Evolutionary conservation across 2,888 invertebrate genomes (phyloP), one percentile per base, ranked within the genome.

Genomic region (Macaria notata): DNA sequence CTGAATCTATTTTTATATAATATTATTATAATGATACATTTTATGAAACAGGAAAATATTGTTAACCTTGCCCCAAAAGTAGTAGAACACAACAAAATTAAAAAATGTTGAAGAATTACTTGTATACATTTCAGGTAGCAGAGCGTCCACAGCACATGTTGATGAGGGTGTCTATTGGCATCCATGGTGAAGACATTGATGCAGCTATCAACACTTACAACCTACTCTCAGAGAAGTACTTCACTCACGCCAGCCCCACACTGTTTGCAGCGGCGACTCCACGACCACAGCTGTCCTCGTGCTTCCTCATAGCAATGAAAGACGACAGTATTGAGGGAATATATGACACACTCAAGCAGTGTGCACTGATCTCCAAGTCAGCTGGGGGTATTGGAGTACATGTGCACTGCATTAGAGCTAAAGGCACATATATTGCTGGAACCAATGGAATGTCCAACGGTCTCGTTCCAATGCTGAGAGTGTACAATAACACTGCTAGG

Each of bases 141-240:
- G 99, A 99, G 84, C 93, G 99, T 33, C 99, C 99, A 0, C 99
- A 99, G 78, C 99, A 99, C 75, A 97, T 99, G 98, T 87, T 99
- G 57, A 99, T 99, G 99, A 92, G 99, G 72, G 99, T 99, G 0
- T 92, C 99, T 3, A 96, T 99, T 61, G 99, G 99, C 9, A 98
- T 99, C 71, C 99, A 99, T 80, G 96, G 96, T 1, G 95, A 97
- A 67, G 97, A 99, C 78, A 96, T 99, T 61, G 97, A 97, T 63
- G 93, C 95, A 9, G 99, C 96, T 9, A 97, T 99, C 66, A 96
- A 98, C 89, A 99, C 99, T 0, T 99, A 99, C 85, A 98, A 99
- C 81, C 92, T 97, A 59, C 88, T 99, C 69, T 99, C 99, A 0
- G 98, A 98, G 79, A 94, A 96, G 71, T 99, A 96, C 92, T 99